These are phyloP conservation scores for Pseudococcus viburni DNA, from an alignment of 2,888 invertebrate genomes.

Conservation along the genomic window DNA sequence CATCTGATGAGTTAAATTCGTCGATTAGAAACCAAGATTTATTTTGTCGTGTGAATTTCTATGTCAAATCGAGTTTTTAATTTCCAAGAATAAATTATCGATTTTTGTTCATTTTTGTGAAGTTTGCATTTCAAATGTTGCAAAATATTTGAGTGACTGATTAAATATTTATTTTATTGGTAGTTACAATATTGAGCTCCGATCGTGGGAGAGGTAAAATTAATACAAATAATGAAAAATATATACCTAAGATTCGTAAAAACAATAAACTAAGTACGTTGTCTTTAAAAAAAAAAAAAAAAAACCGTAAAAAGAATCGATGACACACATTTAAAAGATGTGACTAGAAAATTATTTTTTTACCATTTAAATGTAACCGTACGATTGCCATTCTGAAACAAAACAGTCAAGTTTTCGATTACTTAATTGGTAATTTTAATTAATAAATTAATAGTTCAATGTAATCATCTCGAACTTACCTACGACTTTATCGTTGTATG, in stretches of 20 bases:
- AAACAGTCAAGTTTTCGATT: background rate
- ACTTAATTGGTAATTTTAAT: background rate
- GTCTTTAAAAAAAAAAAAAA: background rate
- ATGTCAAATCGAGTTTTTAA: background rate
- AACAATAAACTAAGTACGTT: background rate
- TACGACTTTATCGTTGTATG: slow-evolving; percentile 78
- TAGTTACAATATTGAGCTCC: background rate
- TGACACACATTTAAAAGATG: background rate
- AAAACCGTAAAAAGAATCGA: background rate
- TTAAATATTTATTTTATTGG: background rate
- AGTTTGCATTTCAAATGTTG: background rate
- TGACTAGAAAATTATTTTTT: slow-evolving; percentile 2
- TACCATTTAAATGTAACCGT: slow-evolving; percentile 32
- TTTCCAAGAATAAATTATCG: background rate
- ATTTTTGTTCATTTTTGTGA: background rate
- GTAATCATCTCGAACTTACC: slow-evolving; percentile 69
- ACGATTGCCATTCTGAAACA: slow-evolving; percentile 61
- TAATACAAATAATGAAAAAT: background rate
- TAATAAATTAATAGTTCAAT: background rate
- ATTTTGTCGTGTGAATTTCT: background rate
- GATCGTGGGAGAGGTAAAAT: background rate
- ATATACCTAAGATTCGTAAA: background rate
- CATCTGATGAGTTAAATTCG: background rate
- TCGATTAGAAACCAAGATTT: background rate
- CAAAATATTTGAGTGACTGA: background rate